Conservation (phyloP, 2,113 vertebrate genomes). For the Bubo blakistoni region DNA sequence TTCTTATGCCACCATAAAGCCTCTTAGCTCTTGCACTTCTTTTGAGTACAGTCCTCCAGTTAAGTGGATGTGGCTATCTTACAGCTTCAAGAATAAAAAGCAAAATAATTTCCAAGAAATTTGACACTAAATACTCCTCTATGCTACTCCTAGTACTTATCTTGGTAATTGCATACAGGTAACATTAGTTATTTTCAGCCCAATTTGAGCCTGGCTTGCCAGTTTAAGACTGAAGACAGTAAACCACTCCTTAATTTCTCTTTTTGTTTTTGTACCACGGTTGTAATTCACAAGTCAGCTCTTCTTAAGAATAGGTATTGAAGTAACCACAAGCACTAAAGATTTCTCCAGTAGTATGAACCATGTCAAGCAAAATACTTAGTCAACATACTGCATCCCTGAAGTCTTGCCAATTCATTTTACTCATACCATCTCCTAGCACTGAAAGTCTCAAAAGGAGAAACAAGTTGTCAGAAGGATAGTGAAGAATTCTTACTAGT, state of each 20-base stretch:
- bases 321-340: neutral
- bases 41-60: neutral
- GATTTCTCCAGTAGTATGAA: neutral
- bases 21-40: neutral
- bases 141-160: neutral
- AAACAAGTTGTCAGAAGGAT: neutral
- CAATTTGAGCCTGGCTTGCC: neutral
- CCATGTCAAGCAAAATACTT: neutral
- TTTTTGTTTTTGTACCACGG: neutral
- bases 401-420: neutral
- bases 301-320: neutral
- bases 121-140: neutral
- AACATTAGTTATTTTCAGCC: neutral
- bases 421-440: neutral
- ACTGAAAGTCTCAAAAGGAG: neutral
- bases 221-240: neutral
- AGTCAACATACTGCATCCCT: neutral
- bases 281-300: neutral
- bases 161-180: neutral
- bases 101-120: neutral
- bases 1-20: neutral
- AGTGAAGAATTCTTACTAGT: neutral
- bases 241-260: neutral
- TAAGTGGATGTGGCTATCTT: neutral
- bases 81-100: neutral